Base-by-base conservation (phyloP, 1,140 invertebrate species). In the Philotrypesis tridentata region DNA sequence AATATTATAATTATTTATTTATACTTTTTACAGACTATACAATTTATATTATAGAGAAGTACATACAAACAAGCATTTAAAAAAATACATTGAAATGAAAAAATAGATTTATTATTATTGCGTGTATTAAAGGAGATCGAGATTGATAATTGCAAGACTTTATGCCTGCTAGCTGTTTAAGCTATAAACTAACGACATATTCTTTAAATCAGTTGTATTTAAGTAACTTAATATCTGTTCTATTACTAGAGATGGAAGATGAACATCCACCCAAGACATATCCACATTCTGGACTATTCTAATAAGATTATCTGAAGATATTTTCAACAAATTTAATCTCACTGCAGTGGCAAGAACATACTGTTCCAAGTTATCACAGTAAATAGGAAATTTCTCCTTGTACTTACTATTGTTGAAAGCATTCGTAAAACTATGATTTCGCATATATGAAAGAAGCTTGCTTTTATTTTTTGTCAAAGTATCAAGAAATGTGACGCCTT, bases 171-270 rank as follows among this genome's bases (percentile, higher is more conserved):
- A 65, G 17, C 27, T 65, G n/a, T 29, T 21, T 9, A 29, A 65
- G 17, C 23, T 65, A 65, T 65, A 65, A 29, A 65, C 17, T 31
- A 27, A n/a, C 14, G 70, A 72, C 72, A 74, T 60, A n/a, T 60
- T 55, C 5, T 31, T 29, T n/a, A 74, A 60, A 74, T 74, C 72
- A 29, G 14, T 60, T 25, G 21, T 60, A 60, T 74, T 74, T 17
- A 74, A 31, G 27, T 74, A 74, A 21, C 55, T 74, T 21, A 74
- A 61, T 21, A 74, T 60, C 21, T 60, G 55, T 17, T 74, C 72
- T 29, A 74, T 25, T 60, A 74, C 55, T 6, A 74, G 21, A 60
- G 11, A 27, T 60, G 72, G 72, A 17, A 74, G 25, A 55, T 74
- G 21, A 27, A 74, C 23, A 31, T 74, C 29, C 23, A 31, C 31